Conservation (phyloP, 1,140 invertebrate species). For the Wiebesia pumilae region DNA sequence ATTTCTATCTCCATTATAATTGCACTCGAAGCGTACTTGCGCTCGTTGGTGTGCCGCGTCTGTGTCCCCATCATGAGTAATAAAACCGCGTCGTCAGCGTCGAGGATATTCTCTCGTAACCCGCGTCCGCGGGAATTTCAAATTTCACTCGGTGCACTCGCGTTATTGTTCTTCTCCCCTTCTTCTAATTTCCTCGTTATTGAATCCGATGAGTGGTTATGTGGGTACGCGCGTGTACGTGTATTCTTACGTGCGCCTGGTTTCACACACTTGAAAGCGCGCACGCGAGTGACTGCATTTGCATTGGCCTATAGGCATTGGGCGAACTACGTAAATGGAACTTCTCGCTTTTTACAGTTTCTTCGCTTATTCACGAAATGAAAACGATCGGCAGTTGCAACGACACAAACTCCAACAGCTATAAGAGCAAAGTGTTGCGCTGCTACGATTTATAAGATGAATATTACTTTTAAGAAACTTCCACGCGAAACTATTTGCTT, state of each 20-base stretch:
- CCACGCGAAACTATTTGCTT: too few relatives aligned
- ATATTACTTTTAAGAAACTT: too few relatives aligned
- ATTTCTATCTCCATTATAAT: slow-evolving; percentile 26
- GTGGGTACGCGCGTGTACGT: neutral
- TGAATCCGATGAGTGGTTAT: neutral
- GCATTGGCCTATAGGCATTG: too few relatives aligned
- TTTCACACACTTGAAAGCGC: too few relatives aligned
- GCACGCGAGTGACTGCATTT: too few relatives aligned
- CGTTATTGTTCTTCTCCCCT: neutral
- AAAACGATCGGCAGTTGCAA: too few relatives aligned
- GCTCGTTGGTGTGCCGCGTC: neutral
- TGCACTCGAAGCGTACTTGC: neutral
- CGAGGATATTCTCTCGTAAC: neutral
- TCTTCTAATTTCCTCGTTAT: neutral
- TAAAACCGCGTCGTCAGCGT: neutral
- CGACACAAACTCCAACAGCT: too few relatives aligned
- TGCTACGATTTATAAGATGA: too few relatives aligned
- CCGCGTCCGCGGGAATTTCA: neutral
- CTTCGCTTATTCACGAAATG: too few relatives aligned
- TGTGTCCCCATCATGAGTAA: slow-evolving; percentile 1
- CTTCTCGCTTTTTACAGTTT: too few relatives aligned
- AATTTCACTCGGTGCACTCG: neutral
- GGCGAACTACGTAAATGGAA: too few relatives aligned
- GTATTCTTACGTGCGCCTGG: neutral
- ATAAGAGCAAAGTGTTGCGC: too few relatives aligned